phyloP scores from a whole-genome alignment of 2,113 vertebrate species.

The Eretmochelys imbricata region DNA sequence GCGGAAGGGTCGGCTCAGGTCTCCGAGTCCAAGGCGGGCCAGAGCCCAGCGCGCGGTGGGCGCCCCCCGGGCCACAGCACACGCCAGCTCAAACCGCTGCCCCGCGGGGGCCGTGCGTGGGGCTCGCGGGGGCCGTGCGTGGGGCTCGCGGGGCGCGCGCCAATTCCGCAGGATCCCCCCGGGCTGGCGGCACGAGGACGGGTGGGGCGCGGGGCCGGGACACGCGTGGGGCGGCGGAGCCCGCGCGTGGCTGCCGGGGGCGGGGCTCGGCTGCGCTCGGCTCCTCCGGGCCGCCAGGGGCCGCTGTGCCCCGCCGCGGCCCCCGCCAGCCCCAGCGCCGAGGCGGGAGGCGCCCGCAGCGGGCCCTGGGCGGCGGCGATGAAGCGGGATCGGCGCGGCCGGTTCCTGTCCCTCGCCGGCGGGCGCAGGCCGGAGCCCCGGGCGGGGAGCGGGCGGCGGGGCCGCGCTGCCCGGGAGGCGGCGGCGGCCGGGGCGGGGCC shows the following conservation, averaged over 20 bases:
- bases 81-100: too few species aligned
- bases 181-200: background rate
- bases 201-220: background rate
- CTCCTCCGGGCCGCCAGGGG: background rate
- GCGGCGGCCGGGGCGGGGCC: background rate
- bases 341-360: background rate
- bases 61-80: too few species aligned
- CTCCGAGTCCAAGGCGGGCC: too few species aligned
- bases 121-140: too few species aligned
- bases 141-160: too few species aligned
- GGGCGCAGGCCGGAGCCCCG: background rate
- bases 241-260: too few species aligned
- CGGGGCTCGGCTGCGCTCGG: background rate
- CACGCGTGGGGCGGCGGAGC: background rate
- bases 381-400: conserved; percentile 81
- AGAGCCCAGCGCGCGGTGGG: too few species aligned
- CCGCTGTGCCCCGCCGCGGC: background rate
- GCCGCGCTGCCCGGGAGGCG: background rate
- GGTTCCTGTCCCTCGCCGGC: conserved; percentile 61
- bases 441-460: background rate
- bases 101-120: too few species aligned
- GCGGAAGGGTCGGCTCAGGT: too few species aligned
- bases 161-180: too few species aligned
- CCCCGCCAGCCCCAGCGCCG: background rate
- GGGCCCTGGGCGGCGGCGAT: conserved; percentile 54